Base-by-base conservation (phyloP, 2,113 vertebrate genomes). In the Chloropsis cyanopogon region DNA sequence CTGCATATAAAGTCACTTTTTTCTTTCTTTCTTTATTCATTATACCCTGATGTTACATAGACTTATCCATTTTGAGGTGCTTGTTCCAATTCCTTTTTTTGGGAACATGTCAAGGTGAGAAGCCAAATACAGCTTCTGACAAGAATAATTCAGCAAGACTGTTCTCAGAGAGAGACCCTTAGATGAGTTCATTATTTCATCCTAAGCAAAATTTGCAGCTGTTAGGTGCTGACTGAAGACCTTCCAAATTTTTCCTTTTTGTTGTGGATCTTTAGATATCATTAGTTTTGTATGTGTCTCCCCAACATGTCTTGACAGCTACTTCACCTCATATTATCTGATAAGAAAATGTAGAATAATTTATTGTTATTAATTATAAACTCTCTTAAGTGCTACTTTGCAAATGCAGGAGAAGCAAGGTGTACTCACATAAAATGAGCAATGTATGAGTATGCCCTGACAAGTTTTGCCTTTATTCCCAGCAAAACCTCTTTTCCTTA, bases 301-400 rank as follows among this genome's bases (percentile, higher is more conserved):
- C 66, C 46, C 56, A 91, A 85, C 96, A 37, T 88, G 95, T 82
- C 92, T 80, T 79, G 73, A 96, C 96, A 96, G 44, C 59, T 92
- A n/a, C 87, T 88, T 93, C 75, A 85, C 93, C 69, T 92, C 82
- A 33, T 71, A 56, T 75, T 82, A 96, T 92, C 95, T 92, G 88
- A 95, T 95, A 95, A 68, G 82, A 94, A 94, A 92, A 96, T 44
- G 50, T 44, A 63, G 86, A 93, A 96, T 93, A 90, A 92, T 96
- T 96, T 95, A 96, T 76, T 88, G 60, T 46, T 90, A 93, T 90
- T 96, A 96, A 95, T 95, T 90, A 93, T 94, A 90, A 88, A 90
- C 28, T 93, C 66, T 86, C 92, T 82, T 82, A 87, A 88, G 56
- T 52, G 47, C 66, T 88, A 73, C 81, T 91, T 91, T 93, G 89